phyloP scores from a whole-genome alignment of 2,113 vertebrate species.

The Delphinapterus leucas region DNA sequence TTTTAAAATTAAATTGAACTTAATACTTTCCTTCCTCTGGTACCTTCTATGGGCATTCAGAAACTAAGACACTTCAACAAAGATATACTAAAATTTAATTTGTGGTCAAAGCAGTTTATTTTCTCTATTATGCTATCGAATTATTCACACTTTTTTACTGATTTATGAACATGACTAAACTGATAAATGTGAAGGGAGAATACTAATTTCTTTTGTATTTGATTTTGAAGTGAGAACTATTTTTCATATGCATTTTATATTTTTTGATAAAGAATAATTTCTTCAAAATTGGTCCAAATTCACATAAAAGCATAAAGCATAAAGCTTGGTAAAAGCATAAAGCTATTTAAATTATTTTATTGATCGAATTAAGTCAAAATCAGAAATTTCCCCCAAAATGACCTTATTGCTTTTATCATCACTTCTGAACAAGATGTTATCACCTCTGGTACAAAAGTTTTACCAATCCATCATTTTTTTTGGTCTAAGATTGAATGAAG shows the following conservation, averaged over 20 bases:
- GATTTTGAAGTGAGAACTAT: background rate
- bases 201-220: background rate
- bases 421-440: background rate
- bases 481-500: background rate
- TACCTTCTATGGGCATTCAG: background rate
- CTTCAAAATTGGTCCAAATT: background rate
- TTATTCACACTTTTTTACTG: background rate
- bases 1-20: slow-evolving; percentile 3
- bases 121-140: background rate
- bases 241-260: background rate
- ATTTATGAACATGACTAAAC: background rate
- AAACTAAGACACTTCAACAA: background rate
- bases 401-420: background rate
- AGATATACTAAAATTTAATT: background rate
- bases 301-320: background rate
- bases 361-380: background rate
- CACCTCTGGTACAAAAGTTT: background rate
- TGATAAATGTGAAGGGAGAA: background rate
- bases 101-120: background rate
- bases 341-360: background rate
- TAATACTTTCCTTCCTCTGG: background rate
- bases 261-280: background rate
- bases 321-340: background rate
- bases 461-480: background rate
- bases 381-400: background rate